phyloP scores from a whole-genome alignment of 1,140 invertebrate species.

The Notospermus geniculatus region DNA sequence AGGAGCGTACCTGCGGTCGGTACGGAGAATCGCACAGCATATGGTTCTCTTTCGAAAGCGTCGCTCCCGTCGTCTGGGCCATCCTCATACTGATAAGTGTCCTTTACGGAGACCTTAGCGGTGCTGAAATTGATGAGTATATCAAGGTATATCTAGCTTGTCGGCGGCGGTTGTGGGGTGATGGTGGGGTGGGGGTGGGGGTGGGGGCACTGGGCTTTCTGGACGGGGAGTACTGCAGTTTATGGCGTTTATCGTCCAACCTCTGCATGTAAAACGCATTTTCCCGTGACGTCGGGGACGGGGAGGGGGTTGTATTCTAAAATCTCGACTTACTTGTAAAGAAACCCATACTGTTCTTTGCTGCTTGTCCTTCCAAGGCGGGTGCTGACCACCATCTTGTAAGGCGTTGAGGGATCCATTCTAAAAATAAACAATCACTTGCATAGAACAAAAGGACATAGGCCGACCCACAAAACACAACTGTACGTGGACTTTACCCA shows the following conservation, averaged over 20 bases:
- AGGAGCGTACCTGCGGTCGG: slow-evolving; percentile 16
- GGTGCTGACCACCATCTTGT: slow-evolving; percentile 27
- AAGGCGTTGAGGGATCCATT: slow-evolving; percentile 8
- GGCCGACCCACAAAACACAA: too few relatives aligned
- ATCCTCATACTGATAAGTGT: slow-evolving; percentile 25
- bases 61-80: slow-evolving; percentile 18
- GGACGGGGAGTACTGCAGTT: too few relatives aligned
- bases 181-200: neutral
- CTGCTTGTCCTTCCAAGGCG: slow-evolving; percentile 31
- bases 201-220: too few relatives aligned
- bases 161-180: too few relatives aligned
- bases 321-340: slow-evolving; percentile 42
- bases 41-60: slow-evolving; percentile 28
- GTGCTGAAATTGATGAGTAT: slow-evolving; percentile 11
- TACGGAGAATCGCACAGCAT: slow-evolving; percentile 23
- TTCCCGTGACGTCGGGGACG: too few relatives aligned
- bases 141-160: neutral
- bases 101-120: slow-evolving; percentile 17
- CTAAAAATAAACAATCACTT: neutral
- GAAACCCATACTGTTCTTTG: slow-evolving; percentile 47
- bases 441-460: too few relatives aligned
- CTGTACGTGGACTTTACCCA: too few relatives aligned
- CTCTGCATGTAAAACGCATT: too few relatives aligned
- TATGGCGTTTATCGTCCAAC: too few relatives aligned
- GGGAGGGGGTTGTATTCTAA: too few relatives aligned